These are phyloP conservation scores for Chymomyza fuscimana DNA, from an alignment of 2,888 invertebrate genomes.

Conservation along the genomic window DNA sequence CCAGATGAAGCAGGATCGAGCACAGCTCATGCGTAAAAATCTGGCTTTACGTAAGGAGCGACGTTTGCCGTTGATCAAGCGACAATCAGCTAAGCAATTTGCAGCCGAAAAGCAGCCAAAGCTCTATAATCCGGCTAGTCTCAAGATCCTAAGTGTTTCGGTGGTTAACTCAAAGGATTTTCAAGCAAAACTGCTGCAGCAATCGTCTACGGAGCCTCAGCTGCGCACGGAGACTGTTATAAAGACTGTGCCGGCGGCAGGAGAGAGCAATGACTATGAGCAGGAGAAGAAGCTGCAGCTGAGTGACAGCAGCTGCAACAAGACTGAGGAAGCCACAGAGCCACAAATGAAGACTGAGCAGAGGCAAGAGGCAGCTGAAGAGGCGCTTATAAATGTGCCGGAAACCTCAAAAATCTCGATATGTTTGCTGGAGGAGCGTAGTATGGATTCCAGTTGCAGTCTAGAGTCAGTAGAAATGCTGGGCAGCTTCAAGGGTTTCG, in stretches of 20 bases:
- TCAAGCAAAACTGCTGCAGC: conserved; percentile 39
- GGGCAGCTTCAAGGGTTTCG: conserved; percentile 58
- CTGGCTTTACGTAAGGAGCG: conserved; percentile 52
- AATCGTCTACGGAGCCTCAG: conserved; percentile 10
- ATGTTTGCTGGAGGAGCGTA: neutral
- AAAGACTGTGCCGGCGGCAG: conserved; percentile 43
- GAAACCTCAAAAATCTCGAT: neutral
- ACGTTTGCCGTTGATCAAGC: conserved; percentile 66
- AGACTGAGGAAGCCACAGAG: neutral
- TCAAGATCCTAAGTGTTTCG: conserved; percentile 60
- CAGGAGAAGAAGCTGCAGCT: conserved; percentile 11
- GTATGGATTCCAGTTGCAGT: conserved; percentile 15
- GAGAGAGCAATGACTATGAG: conserved; percentile 27
- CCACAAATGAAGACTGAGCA: conserved; percentile 32
- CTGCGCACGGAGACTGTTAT: conserved; percentile 56
- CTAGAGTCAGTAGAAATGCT: conserved; percentile 45
- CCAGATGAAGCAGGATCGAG: conserved; percentile 29
- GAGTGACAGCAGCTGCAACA: conserved; percentile 9
- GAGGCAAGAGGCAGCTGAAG: neutral
- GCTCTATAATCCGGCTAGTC: conserved; percentile 51
- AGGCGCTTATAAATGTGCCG: no score
- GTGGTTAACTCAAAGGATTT: conserved; percentile 63
- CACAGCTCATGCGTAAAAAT: conserved; percentile 44
- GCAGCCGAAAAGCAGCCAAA: neutral
- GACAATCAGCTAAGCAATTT: conserved; percentile 58